Evolutionary conservation across 2,888 invertebrate species (phyloP).

Genomic region (Clepsis dumicolana): DNA sequence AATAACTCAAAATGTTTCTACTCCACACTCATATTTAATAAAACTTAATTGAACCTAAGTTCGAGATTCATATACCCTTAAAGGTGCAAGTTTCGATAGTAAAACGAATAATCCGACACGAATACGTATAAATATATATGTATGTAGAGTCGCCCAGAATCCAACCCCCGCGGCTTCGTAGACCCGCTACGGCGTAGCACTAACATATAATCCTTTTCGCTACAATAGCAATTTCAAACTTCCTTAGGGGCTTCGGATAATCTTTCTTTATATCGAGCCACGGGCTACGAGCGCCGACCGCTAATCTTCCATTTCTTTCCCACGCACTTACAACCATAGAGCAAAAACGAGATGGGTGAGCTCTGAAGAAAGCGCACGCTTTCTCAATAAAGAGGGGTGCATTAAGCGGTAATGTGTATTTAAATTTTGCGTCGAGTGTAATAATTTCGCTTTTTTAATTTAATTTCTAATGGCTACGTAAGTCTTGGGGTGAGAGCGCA

Average conservation of each 20-base stretch:
- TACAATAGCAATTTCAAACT: constrained; percentile 87
- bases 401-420: constrained; percentile 81
- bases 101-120: constrained; percentile 53
- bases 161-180: constrained; percentile 67
- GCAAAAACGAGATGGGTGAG: constrained; percentile 59
- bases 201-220: constrained; percentile 87
- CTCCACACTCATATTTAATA: not conserved
- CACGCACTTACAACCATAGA: constrained; percentile 46
- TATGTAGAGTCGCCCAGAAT: constrained; percentile 64
- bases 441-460: constrained; percentile 85
- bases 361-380: constrained; percentile 75
- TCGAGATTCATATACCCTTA: constrained; percentile 27
- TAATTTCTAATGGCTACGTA: constrained; percentile 80
- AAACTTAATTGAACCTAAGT: not conserved
- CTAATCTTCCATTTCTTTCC: constrained; percentile 61
- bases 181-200: constrained; percentile 82
- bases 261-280: constrained; percentile 86
- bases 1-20: not conserved
- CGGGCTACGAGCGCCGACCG: constrained; percentile 64
- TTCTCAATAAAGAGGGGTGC: constrained; percentile 83
- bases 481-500: constrained; percentile 66
- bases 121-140: constrained; percentile 60
- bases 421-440: constrained; percentile 84
- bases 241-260: constrained; percentile 87
- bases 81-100: constrained; percentile 46